These are phyloP conservation scores for Armadillidium nasatum DNA, from an alignment of 1,140 invertebrate species.

Conservation along the genomic window DNA sequence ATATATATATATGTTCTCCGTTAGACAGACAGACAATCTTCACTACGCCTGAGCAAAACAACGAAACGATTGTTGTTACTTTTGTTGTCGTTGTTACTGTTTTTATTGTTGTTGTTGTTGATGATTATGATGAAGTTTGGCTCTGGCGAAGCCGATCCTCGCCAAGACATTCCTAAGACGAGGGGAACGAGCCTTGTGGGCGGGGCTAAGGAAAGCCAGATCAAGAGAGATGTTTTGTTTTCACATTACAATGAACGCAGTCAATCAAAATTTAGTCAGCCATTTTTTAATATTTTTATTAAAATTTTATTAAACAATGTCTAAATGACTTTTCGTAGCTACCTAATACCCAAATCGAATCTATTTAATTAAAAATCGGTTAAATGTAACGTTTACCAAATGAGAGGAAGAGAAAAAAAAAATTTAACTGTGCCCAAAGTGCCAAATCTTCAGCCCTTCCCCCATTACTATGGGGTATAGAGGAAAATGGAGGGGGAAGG, in stretches of 20 bases:
- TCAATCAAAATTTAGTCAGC: no score
- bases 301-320: no score
- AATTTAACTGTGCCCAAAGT: background rate
- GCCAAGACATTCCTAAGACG: slow-evolving; percentile 7
- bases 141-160: background rate
- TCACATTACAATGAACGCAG: no score
- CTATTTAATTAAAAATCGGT: no score
- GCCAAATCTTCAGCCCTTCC: background rate
- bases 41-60: background rate
- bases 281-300: no score
- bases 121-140: background rate
- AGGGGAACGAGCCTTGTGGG: background rate
- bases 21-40: background rate
- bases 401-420: no score
- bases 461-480: background rate
- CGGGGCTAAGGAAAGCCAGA: background rate
- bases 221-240: background rate
- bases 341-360: no score
- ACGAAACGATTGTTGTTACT: background rate
- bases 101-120: no score
- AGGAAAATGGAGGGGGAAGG: background rate
- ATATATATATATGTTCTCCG: background rate
- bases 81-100: no score
- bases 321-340: no score
- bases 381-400: no score